Percentiles rank a stretch among this genome's conserved stretches.
Evolutionary conservation across 2,113 vertebrate species (phyloP).

Genomic region (Rhea americana): DNA sequence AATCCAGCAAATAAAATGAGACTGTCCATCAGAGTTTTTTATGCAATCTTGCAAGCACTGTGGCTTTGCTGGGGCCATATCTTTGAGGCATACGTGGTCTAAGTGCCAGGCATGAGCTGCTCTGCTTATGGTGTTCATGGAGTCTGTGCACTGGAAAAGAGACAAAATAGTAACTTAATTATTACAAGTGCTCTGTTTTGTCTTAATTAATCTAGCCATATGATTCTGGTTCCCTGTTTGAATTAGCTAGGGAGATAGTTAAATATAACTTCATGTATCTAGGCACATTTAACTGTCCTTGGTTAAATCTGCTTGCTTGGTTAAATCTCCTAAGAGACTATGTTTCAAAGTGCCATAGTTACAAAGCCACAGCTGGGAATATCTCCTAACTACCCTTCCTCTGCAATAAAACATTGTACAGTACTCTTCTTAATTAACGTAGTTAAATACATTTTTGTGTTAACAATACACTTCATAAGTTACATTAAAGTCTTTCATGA

Average conservation of each 20-base stretch:
- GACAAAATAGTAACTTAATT: constrained; percentile 7
- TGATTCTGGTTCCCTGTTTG: constrained; percentile 7
- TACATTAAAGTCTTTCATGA: background rate
- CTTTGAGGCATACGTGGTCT: accelerated
- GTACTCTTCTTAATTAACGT: background rate
- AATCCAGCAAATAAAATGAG: background rate
- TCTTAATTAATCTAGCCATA: background rate
- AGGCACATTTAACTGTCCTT: background rate
- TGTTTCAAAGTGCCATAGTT: background rate
- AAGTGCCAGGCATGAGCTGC: background rate
- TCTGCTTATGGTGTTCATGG: background rate
- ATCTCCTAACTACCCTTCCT: background rate
- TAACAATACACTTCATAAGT: background rate
- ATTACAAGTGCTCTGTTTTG: background rate
- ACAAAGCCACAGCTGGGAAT: background rate
- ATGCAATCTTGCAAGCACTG: background rate
- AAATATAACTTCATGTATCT: constrained; percentile 39
- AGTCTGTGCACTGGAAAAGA: background rate
- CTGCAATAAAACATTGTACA: constrained; percentile 12
- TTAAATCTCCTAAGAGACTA: background rate
- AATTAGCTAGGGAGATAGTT: constrained; percentile 33
- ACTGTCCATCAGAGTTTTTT: background rate
- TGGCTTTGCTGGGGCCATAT: background rate
- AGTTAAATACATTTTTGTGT: background rate
- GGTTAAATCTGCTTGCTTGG: background rate